Percentiles rank a stretch among this genome's conserved stretches.
Evolutionary conservation across 2,797 vertebrate species (phyloP).

Genomic region (Allobates femoralis): DNA sequence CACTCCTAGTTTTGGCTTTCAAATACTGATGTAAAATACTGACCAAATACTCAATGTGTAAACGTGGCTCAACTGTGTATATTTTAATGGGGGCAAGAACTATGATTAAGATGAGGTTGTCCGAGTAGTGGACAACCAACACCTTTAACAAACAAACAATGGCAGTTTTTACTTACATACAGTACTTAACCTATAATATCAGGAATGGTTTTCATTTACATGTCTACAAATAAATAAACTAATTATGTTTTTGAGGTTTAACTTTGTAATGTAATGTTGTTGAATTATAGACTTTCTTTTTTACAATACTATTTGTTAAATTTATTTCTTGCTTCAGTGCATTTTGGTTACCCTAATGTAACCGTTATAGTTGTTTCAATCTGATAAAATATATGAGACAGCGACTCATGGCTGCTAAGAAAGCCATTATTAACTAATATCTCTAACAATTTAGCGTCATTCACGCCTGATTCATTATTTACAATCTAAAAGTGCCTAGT

Average conservation of each 20-base stretch:
- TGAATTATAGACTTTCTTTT: background rate
- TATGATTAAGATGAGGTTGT: no score
- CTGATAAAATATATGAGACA: background rate
- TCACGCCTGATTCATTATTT: background rate
- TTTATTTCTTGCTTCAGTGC: background rate
- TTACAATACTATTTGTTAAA: background rate
- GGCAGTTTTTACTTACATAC: no score
- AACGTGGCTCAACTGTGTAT: no score
- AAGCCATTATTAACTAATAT: background rate
- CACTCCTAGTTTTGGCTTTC: no score
- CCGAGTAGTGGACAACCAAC: no score
- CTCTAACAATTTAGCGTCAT: background rate
- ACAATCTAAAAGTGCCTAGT: background rate
- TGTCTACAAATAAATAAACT: no score
- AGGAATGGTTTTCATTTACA: no score
- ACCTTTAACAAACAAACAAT: no score
- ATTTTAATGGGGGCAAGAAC: no score
- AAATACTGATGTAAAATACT: no score
- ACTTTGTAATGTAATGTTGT: background rate
- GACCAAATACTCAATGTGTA: no score
- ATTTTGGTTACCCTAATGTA: background rate
- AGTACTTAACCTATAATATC: no score
- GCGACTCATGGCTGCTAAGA: background rate
- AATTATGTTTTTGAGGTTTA: background rate
- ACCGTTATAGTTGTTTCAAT: background rate